Percentiles rank a stretch among this genome's conserved stretches.
Conservation (phyloP, 2,888 invertebrate species). For the Nineta flava region DNA sequence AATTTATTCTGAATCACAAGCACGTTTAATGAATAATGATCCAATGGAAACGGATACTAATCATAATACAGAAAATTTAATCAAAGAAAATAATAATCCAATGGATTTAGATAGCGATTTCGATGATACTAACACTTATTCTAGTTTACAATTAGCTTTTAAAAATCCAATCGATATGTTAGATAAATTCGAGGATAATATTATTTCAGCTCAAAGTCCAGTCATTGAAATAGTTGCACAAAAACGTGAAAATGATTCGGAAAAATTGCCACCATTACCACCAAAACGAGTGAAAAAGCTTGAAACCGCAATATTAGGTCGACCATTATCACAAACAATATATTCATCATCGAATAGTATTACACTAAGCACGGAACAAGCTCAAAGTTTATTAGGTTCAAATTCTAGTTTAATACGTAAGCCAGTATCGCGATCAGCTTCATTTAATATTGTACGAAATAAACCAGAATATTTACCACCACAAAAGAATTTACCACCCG, state of each 20-base stretch:
- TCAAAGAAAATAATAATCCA: conserved; percentile 12
- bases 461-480: conserved; percentile 24
- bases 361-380: conserved; percentile 14
- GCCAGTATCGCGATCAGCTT: conserved; percentile 20
- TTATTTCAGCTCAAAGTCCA: conserved; percentile 30
- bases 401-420: conserved; percentile 15
- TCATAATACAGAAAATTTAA: background rate
- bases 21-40: conserved; percentile 29
- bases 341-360: conserved; percentile 15
- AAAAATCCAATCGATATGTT: conserved; percentile 51
- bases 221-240: conserved; percentile 30
- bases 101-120: conserved; percentile 47
- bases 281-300: conserved; percentile 58
- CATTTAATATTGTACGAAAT: conserved; percentile 19
- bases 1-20: conserved; percentile 59
- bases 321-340: conserved; percentile 10
- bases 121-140: conserved; percentile 66
- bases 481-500: conserved; percentile 37
- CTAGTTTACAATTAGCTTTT: conserved; percentile 72
- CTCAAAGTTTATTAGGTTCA: conserved; percentile 15
- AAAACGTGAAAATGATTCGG: conserved; percentile 34
- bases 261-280: conserved; percentile 59
- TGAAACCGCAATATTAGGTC: conserved; percentile 24
- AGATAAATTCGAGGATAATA: conserved; percentile 42
- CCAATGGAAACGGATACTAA: background rate